phyloP scores from a whole-genome alignment of 1,140 invertebrate genomes.

The Microplitis mediator region DNA sequence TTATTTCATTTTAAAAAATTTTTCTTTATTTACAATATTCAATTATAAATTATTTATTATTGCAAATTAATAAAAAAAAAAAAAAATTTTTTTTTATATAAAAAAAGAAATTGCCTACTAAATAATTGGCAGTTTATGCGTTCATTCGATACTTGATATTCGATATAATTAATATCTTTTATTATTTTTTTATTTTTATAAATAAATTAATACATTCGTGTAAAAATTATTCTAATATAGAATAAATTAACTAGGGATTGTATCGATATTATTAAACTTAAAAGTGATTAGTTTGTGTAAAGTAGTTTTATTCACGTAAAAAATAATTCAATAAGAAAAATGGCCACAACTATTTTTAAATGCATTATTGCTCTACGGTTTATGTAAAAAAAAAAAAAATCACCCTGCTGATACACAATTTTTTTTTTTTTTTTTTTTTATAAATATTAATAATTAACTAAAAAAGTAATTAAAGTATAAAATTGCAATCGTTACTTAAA shows the following conservation, averaged over 20 bases:
- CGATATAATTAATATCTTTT: neutral
- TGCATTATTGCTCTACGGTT: too few relatives aligned
- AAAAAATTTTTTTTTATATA: neutral
- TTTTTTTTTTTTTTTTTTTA: too few relatives aligned
- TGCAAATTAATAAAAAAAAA: neutral
- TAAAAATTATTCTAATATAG: constrained; percentile 50
- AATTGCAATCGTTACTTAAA: too few relatives aligned
- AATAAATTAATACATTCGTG: constrained; percentile 26
- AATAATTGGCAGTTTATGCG: too few relatives aligned
- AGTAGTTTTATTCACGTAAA: constrained; percentile 8
- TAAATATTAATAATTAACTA: too few relatives aligned
- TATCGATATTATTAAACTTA: constrained; percentile 19
- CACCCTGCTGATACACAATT: too few relatives aligned
- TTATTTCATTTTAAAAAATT: constrained; percentile 13
- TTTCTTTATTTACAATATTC: neutral
- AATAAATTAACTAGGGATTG: constrained; percentile 45
- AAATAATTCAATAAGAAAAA: constrained; percentile 35
- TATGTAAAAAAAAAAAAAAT: too few relatives aligned
- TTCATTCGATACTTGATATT: too few relatives aligned
- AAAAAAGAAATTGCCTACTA: neutral
- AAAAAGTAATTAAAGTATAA: too few relatives aligned
- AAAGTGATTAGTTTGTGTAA: too few relatives aligned
- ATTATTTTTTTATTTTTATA: neutral
- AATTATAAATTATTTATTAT: neutral
- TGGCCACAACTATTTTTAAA: neutral